Conservation (phyloP, 2,113 vertebrate genomes). For the Poecilia latipinna region DNA sequence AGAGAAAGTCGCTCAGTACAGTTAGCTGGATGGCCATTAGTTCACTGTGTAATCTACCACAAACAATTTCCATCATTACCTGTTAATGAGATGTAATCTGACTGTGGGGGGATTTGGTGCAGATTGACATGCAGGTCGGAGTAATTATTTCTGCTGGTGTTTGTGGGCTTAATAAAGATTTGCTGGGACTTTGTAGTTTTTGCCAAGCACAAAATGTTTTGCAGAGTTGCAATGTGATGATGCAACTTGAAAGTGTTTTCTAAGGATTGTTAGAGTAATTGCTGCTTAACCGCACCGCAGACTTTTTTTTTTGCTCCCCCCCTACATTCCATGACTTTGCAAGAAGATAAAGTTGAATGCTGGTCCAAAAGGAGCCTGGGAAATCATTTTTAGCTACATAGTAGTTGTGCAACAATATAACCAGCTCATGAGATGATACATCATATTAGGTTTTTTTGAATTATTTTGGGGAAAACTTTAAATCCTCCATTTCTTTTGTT, state of each 20-base stretch:
- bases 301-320: too few relatives aligned
- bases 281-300: too few relatives aligned
- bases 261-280: slow-evolving; percentile 2
- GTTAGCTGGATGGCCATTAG: not conserved
- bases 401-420: too few relatives aligned
- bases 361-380: too few relatives aligned
- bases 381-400: too few relatives aligned
- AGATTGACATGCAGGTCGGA: not conserved
- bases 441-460: too few relatives aligned
- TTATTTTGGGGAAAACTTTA: too few relatives aligned
- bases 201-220: slow-evolving; percentile 26
- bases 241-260: slow-evolving; percentile 7
- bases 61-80: not conserved
- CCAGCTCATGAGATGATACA: too few relatives aligned
- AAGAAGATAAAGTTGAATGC: too few relatives aligned
- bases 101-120: not conserved
- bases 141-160: not conserved
- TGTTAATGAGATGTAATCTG: not conserved
- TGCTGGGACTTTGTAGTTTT: slow-evolving; percentile 20
- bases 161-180: slow-evolving; percentile 20
- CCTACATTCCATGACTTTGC: too few relatives aligned
- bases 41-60: slow-evolving; percentile 4
- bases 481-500: too few relatives aligned
- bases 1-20: slow-evolving; percentile 9
- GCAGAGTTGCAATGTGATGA: slow-evolving; percentile 12